Evolutionary conservation across 2,113 vertebrate genomes (phyloP).

Genomic region (Centropus unirufus): DNA sequence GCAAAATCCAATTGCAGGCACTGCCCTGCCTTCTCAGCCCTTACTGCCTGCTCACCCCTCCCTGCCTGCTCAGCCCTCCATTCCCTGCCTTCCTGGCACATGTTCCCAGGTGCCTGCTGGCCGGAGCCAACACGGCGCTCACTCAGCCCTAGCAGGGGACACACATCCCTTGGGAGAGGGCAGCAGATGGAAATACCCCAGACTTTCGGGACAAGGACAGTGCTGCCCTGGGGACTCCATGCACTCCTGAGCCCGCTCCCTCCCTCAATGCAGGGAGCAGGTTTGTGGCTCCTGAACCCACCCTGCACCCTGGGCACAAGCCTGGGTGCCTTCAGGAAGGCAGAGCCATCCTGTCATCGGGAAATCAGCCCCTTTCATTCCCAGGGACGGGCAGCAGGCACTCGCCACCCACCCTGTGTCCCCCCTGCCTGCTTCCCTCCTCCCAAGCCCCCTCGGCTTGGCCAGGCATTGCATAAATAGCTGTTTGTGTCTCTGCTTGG

Average conservation of each 20-base stretch:
- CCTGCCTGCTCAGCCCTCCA: not conserved
- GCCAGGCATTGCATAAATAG: conserved; percentile 55
- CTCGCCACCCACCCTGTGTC: not conserved
- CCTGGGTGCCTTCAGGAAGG: not conserved
- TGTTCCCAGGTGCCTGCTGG: not conserved
- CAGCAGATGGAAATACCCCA: not conserved
- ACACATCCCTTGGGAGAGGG: fast-evolving
- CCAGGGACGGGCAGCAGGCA: not conserved
- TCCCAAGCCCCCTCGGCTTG: not conserved
- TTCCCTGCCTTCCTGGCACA: not conserved
- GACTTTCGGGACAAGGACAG: not conserved
- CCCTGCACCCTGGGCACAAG: too few species aligned
- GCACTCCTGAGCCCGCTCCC: not conserved
- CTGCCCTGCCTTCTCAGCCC: not conserved
- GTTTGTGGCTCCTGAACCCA: not conserved
- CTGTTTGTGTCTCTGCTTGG: conserved; percentile 63
- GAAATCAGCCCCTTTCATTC: not conserved
- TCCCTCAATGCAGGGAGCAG: not conserved
- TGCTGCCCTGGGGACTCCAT: fast-evolving
- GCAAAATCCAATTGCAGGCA: conserved; percentile 55
- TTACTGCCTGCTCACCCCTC: not conserved
- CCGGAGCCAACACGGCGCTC: not conserved
- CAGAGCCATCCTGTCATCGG: not conserved
- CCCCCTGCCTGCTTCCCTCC: not conserved
- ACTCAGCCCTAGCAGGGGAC: not conserved